Evolutionary conservation across 2,113 vertebrate species (phyloP), one percentile per base, ranked within the genome.

Genomic region (Numenius arquata): DNA sequence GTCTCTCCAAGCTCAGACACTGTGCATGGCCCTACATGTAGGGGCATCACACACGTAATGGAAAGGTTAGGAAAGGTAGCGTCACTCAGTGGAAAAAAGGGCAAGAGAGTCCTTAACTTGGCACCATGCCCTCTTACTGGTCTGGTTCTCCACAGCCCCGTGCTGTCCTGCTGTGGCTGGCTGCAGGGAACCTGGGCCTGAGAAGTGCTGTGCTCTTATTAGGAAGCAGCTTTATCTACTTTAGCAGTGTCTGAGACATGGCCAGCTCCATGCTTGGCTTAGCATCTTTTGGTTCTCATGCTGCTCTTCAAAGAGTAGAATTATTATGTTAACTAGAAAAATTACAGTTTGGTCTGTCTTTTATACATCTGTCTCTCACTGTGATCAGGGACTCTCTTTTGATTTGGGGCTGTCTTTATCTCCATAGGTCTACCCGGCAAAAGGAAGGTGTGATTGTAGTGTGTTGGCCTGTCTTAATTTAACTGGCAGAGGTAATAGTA

Each of bases 361-460:
- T 79, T 52, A 27, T 48, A 55, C 63, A 52, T 83, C 53, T 88
- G 45, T 32, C 48, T 89, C 87, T 91, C 27, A 19, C 90, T 93
- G 88, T 80, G 67, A 83, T 58, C 43, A 52, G 58, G 67, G 63
- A 70, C 41, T 77, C 16, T 55, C 15, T 68, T 75, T 66, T 90
- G 14, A 30, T 73, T 89, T 72, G 62, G 38, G 45, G 27, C 79
- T 93, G 68, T 95, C 55, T 92, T 95, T 95, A 50, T 90, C 89
- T 89, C 86, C 55, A 15, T 66, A 77, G 91, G 83, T 84, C 83
- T 90, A 18, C 47, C 15, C 1, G 0, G n/a, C 52, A 81, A 93
- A 92, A 78, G 52, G 65, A 82, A 92, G 47, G 68, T 74, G 67
- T 84, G 73, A 87, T 74, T 92, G 68, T n/a, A 87, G 41, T 32